Conservation (phyloP, 2,113 vertebrate species). For the Tragelaphus buxtoni region DNA sequence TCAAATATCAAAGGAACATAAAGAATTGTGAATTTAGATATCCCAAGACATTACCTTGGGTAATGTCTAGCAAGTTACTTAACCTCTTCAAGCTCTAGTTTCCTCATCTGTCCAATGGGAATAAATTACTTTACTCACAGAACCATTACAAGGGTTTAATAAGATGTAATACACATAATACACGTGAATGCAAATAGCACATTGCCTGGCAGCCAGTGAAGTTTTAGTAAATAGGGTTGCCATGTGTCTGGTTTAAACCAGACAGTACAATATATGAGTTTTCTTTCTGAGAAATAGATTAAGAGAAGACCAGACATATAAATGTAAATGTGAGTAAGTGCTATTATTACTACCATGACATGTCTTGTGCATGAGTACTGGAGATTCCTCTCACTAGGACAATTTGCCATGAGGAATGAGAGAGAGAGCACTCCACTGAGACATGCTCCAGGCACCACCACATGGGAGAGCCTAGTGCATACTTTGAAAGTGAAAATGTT, state of each 20-base stretch:
- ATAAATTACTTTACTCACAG: background rate
- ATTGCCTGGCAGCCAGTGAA: background rate
- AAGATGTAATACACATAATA: background rate
- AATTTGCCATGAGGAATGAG: background rate
- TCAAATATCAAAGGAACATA: slow-evolving; percentile 9
- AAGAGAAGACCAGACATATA: slow-evolving; percentile 22
- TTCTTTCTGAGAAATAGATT: slow-evolving; percentile 39
- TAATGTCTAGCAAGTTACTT: background rate
- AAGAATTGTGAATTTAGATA: background rate
- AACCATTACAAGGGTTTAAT: background rate
- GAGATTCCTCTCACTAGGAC: background rate
- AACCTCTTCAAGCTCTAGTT: background rate
- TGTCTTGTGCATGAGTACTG: background rate
- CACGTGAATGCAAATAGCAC: background rate
- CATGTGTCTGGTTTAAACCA: slow-evolving; percentile 28
- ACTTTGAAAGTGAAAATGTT: background rate
- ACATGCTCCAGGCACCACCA: background rate
- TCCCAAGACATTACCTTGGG: background rate
- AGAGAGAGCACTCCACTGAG: background rate
- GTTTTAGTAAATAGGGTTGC: background rate
- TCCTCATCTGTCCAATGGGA: background rate
- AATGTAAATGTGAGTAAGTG: slow-evolving; percentile 13
- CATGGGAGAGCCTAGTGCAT: background rate
- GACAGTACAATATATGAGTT: background rate
- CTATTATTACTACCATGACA: background rate